A percentile compares a stretch with the other conserved stretches of the same genome.
phyloP scores from a whole-genome alignment of 2,888 invertebrate species.

The Sinopyrophorus schimmeli region DNA sequence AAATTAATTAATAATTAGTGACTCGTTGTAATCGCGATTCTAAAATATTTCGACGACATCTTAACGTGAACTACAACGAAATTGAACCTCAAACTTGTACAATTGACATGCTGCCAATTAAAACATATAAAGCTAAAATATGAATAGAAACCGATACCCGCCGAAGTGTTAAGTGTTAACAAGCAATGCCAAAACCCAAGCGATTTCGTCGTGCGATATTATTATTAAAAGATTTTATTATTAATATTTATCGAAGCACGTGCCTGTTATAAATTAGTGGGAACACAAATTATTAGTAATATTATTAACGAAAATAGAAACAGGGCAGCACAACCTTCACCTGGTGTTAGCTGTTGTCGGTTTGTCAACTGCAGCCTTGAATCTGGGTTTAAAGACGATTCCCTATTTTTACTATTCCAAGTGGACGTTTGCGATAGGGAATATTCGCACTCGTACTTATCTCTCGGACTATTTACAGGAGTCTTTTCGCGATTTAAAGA shows the following conservation, averaged over 20 bases:
- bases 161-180: no score
- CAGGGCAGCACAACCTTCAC: slow-evolving; percentile 29
- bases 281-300: slow-evolving; percentile 19
- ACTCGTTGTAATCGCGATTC: no score
- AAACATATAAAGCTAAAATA: no score
- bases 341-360: slow-evolving; percentile 27
- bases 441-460: slow-evolving; percentile 22
- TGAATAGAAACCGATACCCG: no score
- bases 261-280: slow-evolving; percentile 21
- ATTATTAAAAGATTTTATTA: no score
- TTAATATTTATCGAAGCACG: slow-evolving; percentile 12
- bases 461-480: slow-evolving; percentile 25
- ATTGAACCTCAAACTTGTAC: no score
- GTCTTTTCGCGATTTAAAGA: slow-evolving; percentile 23
- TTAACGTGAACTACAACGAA: no score
- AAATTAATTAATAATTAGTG: no score
- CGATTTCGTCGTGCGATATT: no score
- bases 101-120: no score
- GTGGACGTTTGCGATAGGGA: slow-evolving; percentile 27
- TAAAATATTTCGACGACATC: no score
- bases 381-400: slow-evolving; percentile 22
- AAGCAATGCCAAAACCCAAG: no score
- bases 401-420: slow-evolving; percentile 24
- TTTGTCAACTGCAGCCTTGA: slow-evolving; percentile 35
- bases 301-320: slow-evolving; percentile 33